A percentile compares a stretch with the other conserved stretches of the same genome.
phyloP scores from a whole-genome alignment of 2,797 vertebrate genomes.

The Dryobates pubescens region DNA sequence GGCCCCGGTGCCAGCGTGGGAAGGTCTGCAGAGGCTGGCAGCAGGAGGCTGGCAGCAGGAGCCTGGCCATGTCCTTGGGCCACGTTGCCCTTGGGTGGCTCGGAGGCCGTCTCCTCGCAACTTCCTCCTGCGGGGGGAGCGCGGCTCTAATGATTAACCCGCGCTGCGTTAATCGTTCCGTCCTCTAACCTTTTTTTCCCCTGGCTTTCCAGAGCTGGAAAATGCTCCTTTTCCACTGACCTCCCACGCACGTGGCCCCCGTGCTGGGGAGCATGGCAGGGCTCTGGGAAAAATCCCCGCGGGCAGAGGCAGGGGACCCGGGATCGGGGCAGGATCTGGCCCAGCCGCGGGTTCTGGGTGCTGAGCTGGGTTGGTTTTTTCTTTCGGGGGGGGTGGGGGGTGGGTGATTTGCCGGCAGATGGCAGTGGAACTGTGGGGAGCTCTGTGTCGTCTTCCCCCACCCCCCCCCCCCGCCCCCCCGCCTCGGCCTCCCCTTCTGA shows the following conservation, averaged over 20 bases:
- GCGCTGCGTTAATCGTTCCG: not conserved
- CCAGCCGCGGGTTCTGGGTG: fast-evolving
- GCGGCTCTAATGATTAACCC: constrained; percentile 58
- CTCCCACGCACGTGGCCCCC: constrained; percentile 24
- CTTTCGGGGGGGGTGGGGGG: not conserved
- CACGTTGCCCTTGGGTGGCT: constrained; percentile 44
- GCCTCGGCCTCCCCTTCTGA: not conserved
- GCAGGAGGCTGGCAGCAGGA: not conserved
- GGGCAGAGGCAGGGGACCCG: not conserved
- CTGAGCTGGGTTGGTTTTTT: too few relatives aligned
- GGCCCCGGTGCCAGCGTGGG: not conserved
- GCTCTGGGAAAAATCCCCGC: not conserved
- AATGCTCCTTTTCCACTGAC: not conserved
- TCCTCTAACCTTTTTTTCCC: constrained; percentile 31
- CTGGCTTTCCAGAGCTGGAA: constrained; percentile 57
- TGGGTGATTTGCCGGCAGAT: not conserved
- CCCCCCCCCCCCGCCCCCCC: not conserved
- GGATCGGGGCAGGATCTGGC: not conserved
- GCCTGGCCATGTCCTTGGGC: constrained; percentile 24
- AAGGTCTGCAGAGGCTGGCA: constrained; percentile 35
- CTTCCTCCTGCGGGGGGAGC: constrained; percentile 12
- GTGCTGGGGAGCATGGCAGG: not conserved
- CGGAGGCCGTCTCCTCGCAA: not conserved
- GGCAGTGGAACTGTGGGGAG: not conserved
- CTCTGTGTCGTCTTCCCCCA: too few relatives aligned